Evolutionary conservation across 1,140 invertebrate genomes (phyloP).

Genomic region (Lepidotrigona ventralis): DNA sequence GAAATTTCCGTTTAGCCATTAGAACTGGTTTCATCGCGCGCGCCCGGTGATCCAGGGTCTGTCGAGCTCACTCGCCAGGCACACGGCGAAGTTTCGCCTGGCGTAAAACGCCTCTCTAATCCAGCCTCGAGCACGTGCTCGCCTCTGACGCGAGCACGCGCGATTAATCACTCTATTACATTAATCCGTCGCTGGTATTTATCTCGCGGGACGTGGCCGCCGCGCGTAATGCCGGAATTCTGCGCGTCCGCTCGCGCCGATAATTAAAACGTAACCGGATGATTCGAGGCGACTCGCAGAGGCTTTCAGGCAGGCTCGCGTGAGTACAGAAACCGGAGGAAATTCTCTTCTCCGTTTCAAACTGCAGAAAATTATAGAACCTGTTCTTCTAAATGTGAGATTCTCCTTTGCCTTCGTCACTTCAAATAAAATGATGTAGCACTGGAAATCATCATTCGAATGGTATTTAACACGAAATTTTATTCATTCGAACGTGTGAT

Average conservation of each 20-base stretch:
- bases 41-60: not conserved
- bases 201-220: constrained; percentile 19
- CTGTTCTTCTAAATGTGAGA: no score
- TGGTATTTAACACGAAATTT: no score
- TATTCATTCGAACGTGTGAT: no score
- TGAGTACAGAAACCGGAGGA: no score
- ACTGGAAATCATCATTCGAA: no score
- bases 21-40: constrained; percentile 24
- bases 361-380: no score
- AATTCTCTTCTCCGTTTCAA: no score
- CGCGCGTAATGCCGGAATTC: constrained; percentile 35
- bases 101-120: constrained; percentile 25
- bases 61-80: not conserved
- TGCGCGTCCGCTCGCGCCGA: not conserved
- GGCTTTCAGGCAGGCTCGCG: not conserved
- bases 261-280: constrained; percentile 9
- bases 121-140: constrained; percentile 28
- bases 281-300: not conserved
- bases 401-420: no score
- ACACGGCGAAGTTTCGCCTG: not conserved
- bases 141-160: constrained; percentile 7
- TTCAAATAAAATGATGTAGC: no score
- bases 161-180: constrained; percentile 45
- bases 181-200: constrained; percentile 37
- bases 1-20: constrained; percentile 13